Conservation (phyloP, 2,113 vertebrate species). For the Nothocercus julius region DNA sequence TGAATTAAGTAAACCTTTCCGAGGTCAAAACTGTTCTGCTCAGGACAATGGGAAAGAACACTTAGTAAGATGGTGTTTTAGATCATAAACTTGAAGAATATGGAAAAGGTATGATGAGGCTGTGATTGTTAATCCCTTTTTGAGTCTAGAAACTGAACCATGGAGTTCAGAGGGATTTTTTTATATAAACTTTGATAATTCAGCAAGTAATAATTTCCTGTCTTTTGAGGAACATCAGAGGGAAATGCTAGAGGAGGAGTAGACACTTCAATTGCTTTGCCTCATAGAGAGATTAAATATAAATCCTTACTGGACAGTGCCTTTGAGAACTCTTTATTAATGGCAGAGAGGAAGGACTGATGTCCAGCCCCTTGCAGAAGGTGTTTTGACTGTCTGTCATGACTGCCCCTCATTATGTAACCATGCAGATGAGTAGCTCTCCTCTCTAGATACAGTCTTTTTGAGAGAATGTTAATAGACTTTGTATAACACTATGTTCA, state of each 20-base stretch:
- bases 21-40: no score
- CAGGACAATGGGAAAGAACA: no score
- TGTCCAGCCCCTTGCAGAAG: background rate
- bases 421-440: background rate
- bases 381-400: rapidly evolving
- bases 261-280: background rate
- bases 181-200: background rate
- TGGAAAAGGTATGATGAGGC: no score
- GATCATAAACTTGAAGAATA: background rate
- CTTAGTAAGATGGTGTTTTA: no score
- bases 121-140: background rate
- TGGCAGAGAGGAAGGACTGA: no score
- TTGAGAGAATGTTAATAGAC: background rate
- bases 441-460: background rate
- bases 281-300: background rate
- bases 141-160: background rate
- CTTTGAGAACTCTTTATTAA: background rate
- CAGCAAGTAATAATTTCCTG: background rate
- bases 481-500: background rate
- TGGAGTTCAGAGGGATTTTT: background rate
- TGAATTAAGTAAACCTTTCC: no score
- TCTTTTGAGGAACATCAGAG: background rate
- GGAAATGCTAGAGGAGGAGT: background rate
- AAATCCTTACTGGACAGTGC: background rate
- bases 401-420: background rate